Evolutionary conservation across 2,797 vertebrate species (phyloP).

Genomic region (Buceros bicornis): DNA sequence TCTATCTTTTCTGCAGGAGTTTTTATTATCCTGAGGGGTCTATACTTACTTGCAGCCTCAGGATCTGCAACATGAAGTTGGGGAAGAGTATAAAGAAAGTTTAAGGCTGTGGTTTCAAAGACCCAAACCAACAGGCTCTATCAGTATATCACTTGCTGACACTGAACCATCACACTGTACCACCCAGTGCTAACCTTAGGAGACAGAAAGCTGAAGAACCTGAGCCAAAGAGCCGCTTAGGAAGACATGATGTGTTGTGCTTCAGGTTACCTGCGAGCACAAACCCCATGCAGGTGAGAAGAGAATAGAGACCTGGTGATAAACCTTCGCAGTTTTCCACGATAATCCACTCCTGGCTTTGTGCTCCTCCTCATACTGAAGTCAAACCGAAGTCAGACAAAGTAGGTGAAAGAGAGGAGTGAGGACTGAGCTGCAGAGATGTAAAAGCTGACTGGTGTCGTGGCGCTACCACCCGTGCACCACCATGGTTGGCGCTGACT

Average conservation of each 20-base stretch:
- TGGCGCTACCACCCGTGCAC: not conserved
- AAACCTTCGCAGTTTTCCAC: not conserved
- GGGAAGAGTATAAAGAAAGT: not conserved
- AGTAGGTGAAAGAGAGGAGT: not conserved
- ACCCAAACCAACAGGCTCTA: not conserved
- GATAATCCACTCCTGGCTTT: not conserved
- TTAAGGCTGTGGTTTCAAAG: not conserved
- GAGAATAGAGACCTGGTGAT: not conserved
- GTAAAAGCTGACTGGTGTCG: not conserved
- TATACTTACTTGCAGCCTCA: not conserved
- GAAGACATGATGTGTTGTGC: not conserved
- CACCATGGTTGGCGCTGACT: not conserved
- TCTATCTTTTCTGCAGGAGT: not conserved
- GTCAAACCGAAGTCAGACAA: not conserved
- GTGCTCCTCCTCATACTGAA: not conserved
- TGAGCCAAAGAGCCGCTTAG: not conserved
- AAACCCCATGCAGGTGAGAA: not conserved
- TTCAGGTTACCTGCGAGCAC: not conserved
- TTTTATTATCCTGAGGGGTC: not conserved
- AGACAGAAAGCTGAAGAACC: not conserved
- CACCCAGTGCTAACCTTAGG: not conserved
- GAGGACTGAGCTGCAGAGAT: not conserved
- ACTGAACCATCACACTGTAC: not conserved
- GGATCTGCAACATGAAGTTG: not conserved
- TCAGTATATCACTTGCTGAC: not conserved